These are phyloP conservation scores for Tachuris rubrigastra DNA, from an alignment of 2,113 vertebrate species.

Conservation along the genomic window DNA sequence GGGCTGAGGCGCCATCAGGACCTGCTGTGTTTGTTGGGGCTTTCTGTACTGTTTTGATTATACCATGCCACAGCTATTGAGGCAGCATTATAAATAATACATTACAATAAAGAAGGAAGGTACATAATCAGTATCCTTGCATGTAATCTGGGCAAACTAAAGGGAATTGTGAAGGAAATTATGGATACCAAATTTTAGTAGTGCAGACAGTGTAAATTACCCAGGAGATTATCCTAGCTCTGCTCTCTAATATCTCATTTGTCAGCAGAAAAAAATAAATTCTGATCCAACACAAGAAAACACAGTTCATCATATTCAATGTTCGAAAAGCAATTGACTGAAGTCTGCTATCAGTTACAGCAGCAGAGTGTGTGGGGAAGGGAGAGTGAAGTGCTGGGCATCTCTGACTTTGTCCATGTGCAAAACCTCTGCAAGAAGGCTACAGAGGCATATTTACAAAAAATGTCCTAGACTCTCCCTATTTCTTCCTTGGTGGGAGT, in stretches of 20 bases:
- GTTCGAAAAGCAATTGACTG: neutral
- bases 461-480: neutral
- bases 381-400: neutral
- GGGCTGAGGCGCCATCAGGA: fast-evolving
- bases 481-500: neutral
- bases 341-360: neutral
- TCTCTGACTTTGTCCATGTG: neutral
- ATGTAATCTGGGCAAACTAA: neutral
- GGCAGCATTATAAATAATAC: neutral
- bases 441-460: neutral
- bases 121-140: neutral
- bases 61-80: neutral
- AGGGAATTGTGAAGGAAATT: neutral
- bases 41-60: neutral
- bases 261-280: neutral
- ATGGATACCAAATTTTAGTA: neutral
- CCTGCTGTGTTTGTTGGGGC: neutral
- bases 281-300: neutral
- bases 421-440: neutral
- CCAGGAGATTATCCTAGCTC: neutral
- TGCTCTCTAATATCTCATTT: neutral
- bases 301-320: neutral
- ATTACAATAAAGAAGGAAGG: neutral
- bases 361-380: fast-evolving
- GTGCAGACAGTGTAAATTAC: neutral